Evolutionary conservation across 2,113 vertebrate species (phyloP).

Genomic region (Upupa epops): DNA sequence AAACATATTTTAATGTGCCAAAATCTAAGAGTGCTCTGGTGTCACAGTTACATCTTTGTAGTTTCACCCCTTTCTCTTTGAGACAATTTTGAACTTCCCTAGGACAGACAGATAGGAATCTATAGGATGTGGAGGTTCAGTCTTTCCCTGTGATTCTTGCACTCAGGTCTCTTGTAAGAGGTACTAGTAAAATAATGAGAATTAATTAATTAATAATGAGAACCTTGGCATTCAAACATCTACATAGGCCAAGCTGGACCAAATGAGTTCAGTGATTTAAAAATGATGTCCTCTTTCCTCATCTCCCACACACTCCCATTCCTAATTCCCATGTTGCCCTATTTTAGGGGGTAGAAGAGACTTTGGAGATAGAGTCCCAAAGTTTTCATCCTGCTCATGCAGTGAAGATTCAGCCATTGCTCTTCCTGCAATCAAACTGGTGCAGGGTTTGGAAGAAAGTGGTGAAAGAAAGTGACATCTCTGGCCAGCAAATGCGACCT

Average conservation of each 20-base stretch:
- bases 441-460: not conserved
- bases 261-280: not conserved
- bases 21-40: not conserved
- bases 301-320: not conserved
- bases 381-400: not conserved
- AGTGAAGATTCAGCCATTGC: not conserved
- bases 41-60: not conserved
- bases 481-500: too few species aligned
- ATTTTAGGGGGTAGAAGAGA: not conserved
- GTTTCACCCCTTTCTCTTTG: not conserved
- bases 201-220: too few species aligned
- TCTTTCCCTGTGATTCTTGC: not conserved
- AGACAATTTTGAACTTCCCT: not conserved
- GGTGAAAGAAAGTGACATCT: not conserved
- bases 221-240: too few species aligned
- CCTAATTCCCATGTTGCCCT: not conserved
- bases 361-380: not conserved
- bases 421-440: not conserved
- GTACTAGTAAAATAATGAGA: not conserved
- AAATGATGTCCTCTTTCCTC: not conserved
- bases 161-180: not conserved
- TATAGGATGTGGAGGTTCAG: not conserved
- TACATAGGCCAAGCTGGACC: not conserved
- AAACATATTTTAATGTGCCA: not conserved
- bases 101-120: not conserved